Conservation (phyloP, 2,888 invertebrate genomes). For the Ophion ventricosus region DNA sequence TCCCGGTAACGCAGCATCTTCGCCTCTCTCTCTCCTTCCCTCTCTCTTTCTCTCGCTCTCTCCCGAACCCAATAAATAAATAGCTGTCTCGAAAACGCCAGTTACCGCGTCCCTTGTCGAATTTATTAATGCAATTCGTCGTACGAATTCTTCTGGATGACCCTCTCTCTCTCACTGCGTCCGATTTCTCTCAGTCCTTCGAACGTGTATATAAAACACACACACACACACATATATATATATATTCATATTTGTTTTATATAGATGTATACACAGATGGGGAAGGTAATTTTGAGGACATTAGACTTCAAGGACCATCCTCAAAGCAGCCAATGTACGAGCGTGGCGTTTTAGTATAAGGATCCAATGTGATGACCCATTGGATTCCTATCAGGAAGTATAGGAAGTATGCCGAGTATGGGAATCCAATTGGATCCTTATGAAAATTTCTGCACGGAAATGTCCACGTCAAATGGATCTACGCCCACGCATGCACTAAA, state of each 20-base stretch:
- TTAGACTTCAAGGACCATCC: too few relatives aligned
- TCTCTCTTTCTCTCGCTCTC: conserved; percentile 58
- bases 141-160: conserved; percentile 59
- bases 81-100: conserved; percentile 65
- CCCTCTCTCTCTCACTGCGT: conserved; percentile 33
- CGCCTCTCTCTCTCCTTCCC: conserved; percentile 57
- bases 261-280: not conserved
- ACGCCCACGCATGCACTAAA: not conserved
- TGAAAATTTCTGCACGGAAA: not conserved
- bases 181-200: conserved; percentile 51
- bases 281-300: too few relatives aligned
- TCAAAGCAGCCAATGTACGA: too few relatives aligned
- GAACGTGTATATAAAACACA: not conserved
- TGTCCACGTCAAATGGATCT: not conserved
- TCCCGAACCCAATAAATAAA: conserved; percentile 64
- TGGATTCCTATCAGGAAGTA: too few relatives aligned
- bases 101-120: conserved; percentile 63
- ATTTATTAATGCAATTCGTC: conserved; percentile 67
- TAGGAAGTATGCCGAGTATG: too few relatives aligned
- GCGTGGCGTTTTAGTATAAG: too few relatives aligned
- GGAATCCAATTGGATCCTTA: too few relatives aligned
- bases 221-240: too few relatives aligned
- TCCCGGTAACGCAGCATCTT: conserved; percentile 47
- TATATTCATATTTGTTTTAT: not conserved
- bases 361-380: too few relatives aligned